These are phyloP conservation scores for Anguilla anguilla DNA, from an alignment of 2,797 vertebrate species.

Conservation along the genomic window DNA sequence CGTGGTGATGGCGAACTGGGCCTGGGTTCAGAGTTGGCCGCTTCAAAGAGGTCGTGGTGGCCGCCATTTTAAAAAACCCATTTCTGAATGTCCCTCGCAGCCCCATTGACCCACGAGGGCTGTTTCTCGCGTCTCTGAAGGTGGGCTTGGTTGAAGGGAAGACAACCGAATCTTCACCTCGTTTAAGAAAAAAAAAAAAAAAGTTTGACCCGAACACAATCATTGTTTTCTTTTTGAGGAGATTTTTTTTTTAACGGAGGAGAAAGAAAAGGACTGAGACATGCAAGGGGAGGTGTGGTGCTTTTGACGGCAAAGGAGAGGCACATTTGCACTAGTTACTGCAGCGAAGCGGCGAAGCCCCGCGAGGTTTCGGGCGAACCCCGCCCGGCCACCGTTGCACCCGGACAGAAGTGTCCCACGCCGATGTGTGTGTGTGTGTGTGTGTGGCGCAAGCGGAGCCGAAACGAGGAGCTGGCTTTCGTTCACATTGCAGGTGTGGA, in stretches of 20 bases:
- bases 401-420: background rate
- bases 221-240: background rate
- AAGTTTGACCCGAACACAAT: background rate
- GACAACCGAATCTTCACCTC: background rate
- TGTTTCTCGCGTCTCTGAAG: background rate
- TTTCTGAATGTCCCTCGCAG: background rate
- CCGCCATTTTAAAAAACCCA: background rate
- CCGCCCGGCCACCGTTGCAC: background rate
- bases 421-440: background rate
- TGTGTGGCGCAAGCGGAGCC: background rate
- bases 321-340: background rate
- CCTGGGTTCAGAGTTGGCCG: background rate
- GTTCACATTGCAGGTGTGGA: background rate
- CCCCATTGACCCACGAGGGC: background rate
- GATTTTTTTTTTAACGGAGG: background rate
- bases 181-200: background rate
- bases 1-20: too few species aligned
- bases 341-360: background rate
- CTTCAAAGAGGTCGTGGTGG: background rate
- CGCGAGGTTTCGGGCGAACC: background rate
- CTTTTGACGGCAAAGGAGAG: background rate
- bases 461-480: background rate
- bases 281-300: background rate
- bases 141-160: background rate
- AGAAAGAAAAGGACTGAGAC: background rate